Evolutionary conservation across 2,113 vertebrate species (phyloP), one percentile per base, ranked within the genome.

Genomic region (Deroptyus accipitrinus): DNA sequence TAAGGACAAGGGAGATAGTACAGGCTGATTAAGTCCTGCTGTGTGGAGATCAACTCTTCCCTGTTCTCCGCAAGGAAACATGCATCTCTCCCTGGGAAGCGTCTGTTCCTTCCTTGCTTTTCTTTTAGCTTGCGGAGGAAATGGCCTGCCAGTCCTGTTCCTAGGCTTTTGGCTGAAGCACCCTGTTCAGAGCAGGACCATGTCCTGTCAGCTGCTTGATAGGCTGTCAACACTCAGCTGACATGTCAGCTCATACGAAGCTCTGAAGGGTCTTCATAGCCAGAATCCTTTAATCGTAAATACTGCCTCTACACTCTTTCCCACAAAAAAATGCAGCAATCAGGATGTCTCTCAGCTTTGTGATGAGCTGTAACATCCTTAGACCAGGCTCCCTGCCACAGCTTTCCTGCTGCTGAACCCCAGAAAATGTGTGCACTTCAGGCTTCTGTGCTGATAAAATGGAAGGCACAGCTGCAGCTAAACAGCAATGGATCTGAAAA

Each of bases 221-320:
- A 85, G 75, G 85, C 90, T 97, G 94, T 93, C 95, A 96, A 68
- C 95, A 92, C 90, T 95, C 85, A 57, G 63, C 85, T 94, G 96
- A 95, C 89, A 77, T 62, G 80, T 96, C 93, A 75, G 77, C 69
- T 94, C 24, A 0, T 69, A 62, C 37, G 88, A 94, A 94, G 59
- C 79, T 94, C 88, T 42, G 80, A 28, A 92, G 49, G 83, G 59
- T 92, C 94, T 93, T 96, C 76, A 63, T 83, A 94, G 92, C 88
- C 94, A 97, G 95, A 94, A 96, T 96, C 68, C 64, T 95, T 94
- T 91, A 94, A 81, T 93, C 68, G 68, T 90, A 81, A 73, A 90
- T 92, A 66, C 79, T 88, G 68, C 83, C 37, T 93, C 72, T 55
- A 33, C n/a, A 7, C 68, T 42, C 19, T 51, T 90, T 73, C 28